Percentiles rank a stretch among this genome's conserved stretches.
These are phyloP conservation scores for Kradibia gibbosae DNA, from an alignment of 1,140 invertebrate genomes.

Conservation along the genomic window DNA sequence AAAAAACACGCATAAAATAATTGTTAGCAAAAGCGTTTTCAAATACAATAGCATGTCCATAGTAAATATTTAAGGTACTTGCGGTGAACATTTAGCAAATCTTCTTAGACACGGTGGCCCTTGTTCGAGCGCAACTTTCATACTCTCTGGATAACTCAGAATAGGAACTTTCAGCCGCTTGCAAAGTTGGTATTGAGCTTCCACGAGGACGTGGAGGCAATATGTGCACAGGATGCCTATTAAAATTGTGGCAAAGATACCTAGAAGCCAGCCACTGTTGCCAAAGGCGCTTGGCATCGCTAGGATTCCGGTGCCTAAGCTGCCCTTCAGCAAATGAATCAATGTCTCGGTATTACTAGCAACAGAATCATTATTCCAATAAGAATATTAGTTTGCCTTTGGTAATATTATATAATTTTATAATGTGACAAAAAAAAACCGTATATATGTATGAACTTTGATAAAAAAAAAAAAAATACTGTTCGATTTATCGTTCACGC, in stretches of 20 bases:
- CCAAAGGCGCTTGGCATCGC: conserved; percentile 90
- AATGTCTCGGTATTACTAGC: conserved; percentile 84
- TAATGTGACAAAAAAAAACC: not conserved
- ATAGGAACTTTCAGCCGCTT: conserved; percentile 79
- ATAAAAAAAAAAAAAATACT: no score
- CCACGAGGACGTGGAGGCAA: conserved; percentile 84
- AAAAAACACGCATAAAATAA: no score
- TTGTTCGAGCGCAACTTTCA: conserved; percentile 79
- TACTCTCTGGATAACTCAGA: conserved; percentile 81
- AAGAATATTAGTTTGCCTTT: no score
- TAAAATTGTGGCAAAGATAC: conserved; percentile 78
- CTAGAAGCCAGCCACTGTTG: conserved; percentile 82
- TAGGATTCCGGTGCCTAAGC: conserved; percentile 90
- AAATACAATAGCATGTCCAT: no score
- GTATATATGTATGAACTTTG: no score
- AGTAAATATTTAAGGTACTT: conserved; percentile 65
- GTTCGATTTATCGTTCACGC: no score
- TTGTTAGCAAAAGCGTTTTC: no score
- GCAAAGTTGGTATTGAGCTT: conserved; percentile 81
- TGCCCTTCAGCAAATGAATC: conserved; percentile 87
- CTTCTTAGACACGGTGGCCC: conserved; percentile 77
- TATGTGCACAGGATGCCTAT: conserved; percentile 85
- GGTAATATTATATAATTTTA: no score
- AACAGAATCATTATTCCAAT: not conserved
- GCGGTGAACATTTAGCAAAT: conserved; percentile 75